These are phyloP conservation scores for Tursiops truncatus DNA, from an alignment of 2,113 vertebrate genomes.

Conservation along the genomic window DNA sequence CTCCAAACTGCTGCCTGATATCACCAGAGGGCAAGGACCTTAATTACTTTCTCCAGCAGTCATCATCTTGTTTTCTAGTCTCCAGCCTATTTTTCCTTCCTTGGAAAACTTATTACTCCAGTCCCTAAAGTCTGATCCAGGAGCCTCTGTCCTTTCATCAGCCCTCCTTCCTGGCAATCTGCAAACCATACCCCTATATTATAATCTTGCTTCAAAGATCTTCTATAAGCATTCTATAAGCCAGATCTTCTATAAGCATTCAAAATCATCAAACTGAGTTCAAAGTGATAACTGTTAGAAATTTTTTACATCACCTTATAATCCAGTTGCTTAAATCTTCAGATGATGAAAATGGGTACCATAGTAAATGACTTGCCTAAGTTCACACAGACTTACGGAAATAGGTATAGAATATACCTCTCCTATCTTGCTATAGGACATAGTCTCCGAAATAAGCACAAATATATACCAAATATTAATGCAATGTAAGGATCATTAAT, in stretches of 20 bases:
- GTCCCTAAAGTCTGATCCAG: not conserved
- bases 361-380: not conserved
- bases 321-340: not conserved
- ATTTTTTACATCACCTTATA: not conserved
- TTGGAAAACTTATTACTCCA: not conserved
- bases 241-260: not conserved
- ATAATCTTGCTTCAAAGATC: not conserved
- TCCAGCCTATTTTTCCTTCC: not conserved
- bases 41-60: not conserved
- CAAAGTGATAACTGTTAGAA: not conserved
- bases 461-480: not conserved
- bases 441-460: not conserved
- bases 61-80: not conserved
- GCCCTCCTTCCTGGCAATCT: not conserved
- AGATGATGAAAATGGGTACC: not conserved
- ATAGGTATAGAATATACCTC: not conserved
- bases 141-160: not conserved
- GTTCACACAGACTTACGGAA: not conserved
- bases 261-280: not conserved
- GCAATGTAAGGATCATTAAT: not conserved
- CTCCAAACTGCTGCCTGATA: not conserved
- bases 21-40: not conserved
- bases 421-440: not conserved
- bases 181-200: not conserved
- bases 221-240: not conserved